phyloP scores from a whole-genome alignment of 1,140 invertebrate species.

The Asbolus verrucosus region DNA sequence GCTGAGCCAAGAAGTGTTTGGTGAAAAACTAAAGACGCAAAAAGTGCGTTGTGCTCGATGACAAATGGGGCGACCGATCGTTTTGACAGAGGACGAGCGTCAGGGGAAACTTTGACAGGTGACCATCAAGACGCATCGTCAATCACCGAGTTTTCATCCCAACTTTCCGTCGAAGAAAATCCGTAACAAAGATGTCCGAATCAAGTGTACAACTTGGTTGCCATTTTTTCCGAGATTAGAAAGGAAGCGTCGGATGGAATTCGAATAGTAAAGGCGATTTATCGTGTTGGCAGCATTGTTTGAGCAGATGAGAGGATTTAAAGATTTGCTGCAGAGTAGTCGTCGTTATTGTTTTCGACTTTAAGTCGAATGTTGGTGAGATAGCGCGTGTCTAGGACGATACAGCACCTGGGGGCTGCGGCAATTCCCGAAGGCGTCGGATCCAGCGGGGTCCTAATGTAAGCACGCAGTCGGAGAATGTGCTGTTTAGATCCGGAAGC shows the following conservation, averaged over 20 bases:
- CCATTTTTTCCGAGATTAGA: too few species aligned
- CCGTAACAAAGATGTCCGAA: too few species aligned
- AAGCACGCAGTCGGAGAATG: conserved; percentile 23
- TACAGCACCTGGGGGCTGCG: conserved; percentile 1
- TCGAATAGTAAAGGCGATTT: conserved; percentile 5
- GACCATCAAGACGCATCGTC: conserved; percentile 35
- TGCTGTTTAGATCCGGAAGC: conserved; percentile 36
- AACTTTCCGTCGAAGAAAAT: background rate
- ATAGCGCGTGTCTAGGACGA: conserved; percentile 15
- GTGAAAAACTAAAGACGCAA: too few species aligned
- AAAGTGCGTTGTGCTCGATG: conserved; percentile 30
- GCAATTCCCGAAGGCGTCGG: conserved; percentile 20
- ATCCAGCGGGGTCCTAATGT: conserved; percentile 16
- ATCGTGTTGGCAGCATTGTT: conserved; percentile 7
- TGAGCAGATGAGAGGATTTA: conserved; percentile 22
- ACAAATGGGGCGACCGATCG: conserved; percentile 32
- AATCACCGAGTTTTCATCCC: conserved; percentile 5
- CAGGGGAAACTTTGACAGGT: conserved; percentile 31
- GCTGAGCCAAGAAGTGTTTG: background rate
- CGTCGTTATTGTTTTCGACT: conserved; percentile 35
- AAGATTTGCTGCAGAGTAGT: conserved; percentile 23
- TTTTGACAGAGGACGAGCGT: conserved; percentile 23
- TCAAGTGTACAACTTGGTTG: too few species aligned
- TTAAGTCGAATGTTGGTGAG: conserved; percentile 7
- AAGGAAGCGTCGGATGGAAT: background rate